phyloP scores from a whole-genome alignment of 2,797 vertebrate genomes.

The Podargus strigoides region DNA sequence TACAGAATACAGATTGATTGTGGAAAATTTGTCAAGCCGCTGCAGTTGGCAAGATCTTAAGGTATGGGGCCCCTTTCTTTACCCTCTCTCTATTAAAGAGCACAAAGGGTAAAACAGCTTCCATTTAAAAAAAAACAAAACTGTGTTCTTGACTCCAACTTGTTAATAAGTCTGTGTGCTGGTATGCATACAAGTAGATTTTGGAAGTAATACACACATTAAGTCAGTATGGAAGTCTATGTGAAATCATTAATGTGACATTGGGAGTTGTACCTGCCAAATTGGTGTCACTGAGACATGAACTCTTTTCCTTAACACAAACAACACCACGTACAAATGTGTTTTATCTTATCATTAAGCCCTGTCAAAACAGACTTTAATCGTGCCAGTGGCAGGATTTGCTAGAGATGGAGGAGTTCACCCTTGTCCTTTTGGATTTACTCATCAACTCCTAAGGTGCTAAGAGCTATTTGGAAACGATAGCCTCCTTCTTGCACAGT shows the following conservation, averaged over 20 bases:
- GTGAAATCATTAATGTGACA: background rate
- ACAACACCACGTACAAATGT: background rate
- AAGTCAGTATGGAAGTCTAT: background rate
- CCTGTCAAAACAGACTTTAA: background rate
- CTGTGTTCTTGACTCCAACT: background rate
- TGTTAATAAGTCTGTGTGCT: background rate
- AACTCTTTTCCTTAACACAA: background rate
- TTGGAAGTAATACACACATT: background rate
- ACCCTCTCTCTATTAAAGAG: conserved; percentile 19
- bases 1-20: conserved; percentile 96
- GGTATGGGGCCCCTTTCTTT: conserved; percentile 76
- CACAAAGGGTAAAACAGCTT: background rate
- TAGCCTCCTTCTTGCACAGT: background rate
- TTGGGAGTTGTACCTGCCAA: background rate
- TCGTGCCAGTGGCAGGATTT: background rate
- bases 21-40: conserved; percentile 96
- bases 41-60: conserved; percentile 99
- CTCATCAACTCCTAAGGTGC: background rate
- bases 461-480: background rate
- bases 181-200: background rate
- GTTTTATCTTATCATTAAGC: background rate
- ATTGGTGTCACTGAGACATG: background rate
- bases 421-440: background rate
- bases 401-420: background rate
- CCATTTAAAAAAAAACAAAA: background rate